Evolutionary conservation across 37 sponge, comb jelly and placozoan species (phyloP).

Genomic region (Trichoplax adhaerens): DNA sequence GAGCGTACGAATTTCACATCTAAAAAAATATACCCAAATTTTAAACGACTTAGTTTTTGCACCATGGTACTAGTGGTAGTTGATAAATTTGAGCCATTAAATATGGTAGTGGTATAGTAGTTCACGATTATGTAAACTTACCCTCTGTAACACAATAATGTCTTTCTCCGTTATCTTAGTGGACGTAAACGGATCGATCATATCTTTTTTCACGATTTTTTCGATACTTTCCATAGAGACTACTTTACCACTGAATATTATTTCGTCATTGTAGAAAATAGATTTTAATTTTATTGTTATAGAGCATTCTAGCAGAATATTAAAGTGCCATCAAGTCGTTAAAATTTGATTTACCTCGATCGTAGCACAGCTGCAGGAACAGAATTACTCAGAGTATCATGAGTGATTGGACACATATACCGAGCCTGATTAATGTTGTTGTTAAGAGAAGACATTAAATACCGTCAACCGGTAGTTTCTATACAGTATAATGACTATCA

Average conservation of each 20-base stretch:
- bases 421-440: constrained; percentile 14
- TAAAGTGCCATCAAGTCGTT: background rate
- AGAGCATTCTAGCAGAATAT: background rate
- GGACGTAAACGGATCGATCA: constrained; percentile 75
- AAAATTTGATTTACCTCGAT: constrained; percentile 35
- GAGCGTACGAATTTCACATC: too few relatives aligned
- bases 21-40: too few relatives aligned
- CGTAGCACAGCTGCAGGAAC: constrained; percentile 62
- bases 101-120: too few relatives aligned
- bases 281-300: background rate
- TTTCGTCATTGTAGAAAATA: background rate
- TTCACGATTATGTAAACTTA: constrained; percentile 4
- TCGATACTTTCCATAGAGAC: constrained; percentile 85
- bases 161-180: constrained; percentile 67
- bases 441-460: background rate
- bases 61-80: too few relatives aligned
- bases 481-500: background rate
- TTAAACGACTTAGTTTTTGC: too few relatives aligned
- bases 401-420: constrained; percentile 81
- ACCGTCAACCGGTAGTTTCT: background rate
- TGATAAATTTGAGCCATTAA: too few relatives aligned
- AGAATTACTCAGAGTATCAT: constrained; percentile 67
- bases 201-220: constrained; percentile 47
- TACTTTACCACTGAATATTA: constrained; percentile 52
- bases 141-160: constrained; percentile 55